Conservation (phyloP, 2,888 invertebrate species). For the Heliconius erato region DNA sequence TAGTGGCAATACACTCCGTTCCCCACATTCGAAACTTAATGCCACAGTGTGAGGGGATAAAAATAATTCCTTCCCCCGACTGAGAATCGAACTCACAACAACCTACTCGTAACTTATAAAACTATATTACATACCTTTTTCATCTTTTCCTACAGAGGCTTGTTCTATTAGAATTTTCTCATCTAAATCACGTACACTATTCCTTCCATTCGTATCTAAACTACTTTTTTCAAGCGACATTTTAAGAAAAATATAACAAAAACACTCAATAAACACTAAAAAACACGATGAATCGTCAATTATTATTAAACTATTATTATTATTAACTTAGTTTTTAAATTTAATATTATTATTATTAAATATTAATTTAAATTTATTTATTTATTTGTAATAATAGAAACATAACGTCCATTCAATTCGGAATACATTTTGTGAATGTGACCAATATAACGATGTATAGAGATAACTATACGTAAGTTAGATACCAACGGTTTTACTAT, state of each 20-base stretch:
- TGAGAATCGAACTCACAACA: too few species aligned
- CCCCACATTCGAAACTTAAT: too few species aligned
- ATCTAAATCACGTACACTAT: neutral
- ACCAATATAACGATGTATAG: neutral
- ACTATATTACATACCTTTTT: neutral
- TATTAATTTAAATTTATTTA: neutral
- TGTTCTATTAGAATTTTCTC: constrained; percentile 6
- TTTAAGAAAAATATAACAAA: neutral
- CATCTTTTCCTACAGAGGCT: neutral
- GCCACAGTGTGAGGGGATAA: too few species aligned
- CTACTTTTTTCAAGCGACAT: neutral
- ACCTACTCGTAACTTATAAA: too few species aligned
- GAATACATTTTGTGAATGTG: constrained; percentile 9
- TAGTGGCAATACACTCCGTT: too few species aligned
- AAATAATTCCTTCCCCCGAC: too few species aligned
- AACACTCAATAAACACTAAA: neutral
- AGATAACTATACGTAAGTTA: neutral
- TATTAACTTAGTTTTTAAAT: neutral
- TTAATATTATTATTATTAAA: neutral
- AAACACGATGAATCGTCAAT: neutral
- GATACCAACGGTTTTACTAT: neutral
- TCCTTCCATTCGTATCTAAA: neutral
- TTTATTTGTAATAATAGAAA: neutral
- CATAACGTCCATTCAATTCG: neutral
- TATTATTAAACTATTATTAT: neutral